These are phyloP conservation scores for Ectemnius lituratus DNA, from an alignment of 2,888 invertebrate genomes.

Conservation along the genomic window DNA sequence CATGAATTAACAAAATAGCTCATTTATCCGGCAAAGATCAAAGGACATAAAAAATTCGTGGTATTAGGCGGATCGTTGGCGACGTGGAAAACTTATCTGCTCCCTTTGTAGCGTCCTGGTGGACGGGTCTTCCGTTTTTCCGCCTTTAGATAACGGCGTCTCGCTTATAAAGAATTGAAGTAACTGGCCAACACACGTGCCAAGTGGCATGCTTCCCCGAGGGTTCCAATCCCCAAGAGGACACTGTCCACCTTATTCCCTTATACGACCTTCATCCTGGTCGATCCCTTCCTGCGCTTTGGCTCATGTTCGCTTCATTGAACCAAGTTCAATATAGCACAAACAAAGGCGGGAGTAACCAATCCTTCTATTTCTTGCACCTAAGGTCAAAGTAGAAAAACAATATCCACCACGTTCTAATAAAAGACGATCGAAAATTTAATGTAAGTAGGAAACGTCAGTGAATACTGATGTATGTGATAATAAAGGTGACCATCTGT, in stretches of 20 bases:
- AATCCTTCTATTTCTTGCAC: neutral
- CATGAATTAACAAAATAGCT: no score
- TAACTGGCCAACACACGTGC: slow-evolving; percentile 58
- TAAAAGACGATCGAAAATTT: no score
- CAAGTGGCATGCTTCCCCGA: slow-evolving; percentile 47
- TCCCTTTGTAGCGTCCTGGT: slow-evolving; percentile 20
- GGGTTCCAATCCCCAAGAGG: slow-evolving; percentile 53
- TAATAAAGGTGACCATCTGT: no score
- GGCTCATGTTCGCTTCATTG: slow-evolving; percentile 7
- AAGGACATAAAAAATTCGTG: no score
- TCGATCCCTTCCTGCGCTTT: slow-evolving; percentile 20
- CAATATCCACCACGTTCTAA: no score
- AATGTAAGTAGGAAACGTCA: no score
- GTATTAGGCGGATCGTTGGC: no score
- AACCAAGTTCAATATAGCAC: slow-evolving; percentile 22
- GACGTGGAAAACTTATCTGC: slow-evolving; percentile 31
- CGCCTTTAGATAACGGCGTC: slow-evolving; percentile 58
- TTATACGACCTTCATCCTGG: slow-evolving; percentile 24
- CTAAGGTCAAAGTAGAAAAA: no score
- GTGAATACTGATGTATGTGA: no score
- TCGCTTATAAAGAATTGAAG: slow-evolving; percentile 68
- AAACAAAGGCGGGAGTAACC: slow-evolving; percentile 22
- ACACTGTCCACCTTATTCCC: slow-evolving; percentile 47
- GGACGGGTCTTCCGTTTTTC: slow-evolving; percentile 24
- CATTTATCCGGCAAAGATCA: no score